Conservation (phyloP, 1,140 invertebrate genomes). For the Dendroctonus ponderosae region DNA sequence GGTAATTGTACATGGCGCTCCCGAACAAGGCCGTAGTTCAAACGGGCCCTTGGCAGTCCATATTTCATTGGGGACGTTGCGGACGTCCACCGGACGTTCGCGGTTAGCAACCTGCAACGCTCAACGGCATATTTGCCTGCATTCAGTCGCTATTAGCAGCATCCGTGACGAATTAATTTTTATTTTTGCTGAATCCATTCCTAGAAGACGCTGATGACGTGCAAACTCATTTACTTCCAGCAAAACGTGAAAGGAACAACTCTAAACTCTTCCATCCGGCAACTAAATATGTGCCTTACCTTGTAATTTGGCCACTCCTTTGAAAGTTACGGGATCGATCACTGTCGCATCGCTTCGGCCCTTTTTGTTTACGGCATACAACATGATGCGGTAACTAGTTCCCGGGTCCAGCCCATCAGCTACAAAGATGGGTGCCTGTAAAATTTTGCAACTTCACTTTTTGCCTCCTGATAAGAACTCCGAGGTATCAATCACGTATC, state of each 20-base stretch:
- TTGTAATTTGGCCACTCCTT: slow-evolving; percentile 72
- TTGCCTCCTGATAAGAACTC: neutral
- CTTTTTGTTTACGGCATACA: slow-evolving; percentile 82
- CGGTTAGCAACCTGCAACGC: slow-evolving; percentile 23
- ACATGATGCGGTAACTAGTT: slow-evolving; percentile 70
- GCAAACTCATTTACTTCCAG: too few species aligned
- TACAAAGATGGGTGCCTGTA: slow-evolving; percentile 63
- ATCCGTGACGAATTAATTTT: neutral
- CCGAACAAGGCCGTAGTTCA: slow-evolving; percentile 16
- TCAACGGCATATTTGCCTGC: slow-evolving; percentile 8
- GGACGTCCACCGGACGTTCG: slow-evolving; percentile 27
- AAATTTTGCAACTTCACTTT: slow-evolving; percentile 27
- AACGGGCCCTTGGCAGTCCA: slow-evolving; percentile 21
- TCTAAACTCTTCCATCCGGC: too few species aligned
- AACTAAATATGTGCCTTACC: slow-evolving; percentile 48
- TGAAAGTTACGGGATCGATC: slow-evolving; percentile 79
- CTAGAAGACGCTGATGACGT: too few species aligned
- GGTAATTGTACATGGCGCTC: slow-evolving; percentile 23
- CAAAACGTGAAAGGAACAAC: too few species aligned
- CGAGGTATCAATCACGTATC: neutral
- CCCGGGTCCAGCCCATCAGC: slow-evolving; percentile 76
- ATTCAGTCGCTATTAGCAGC: slow-evolving; percentile 27
- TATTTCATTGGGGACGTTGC: slow-evolving; percentile 28
- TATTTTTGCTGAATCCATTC: too few species aligned
- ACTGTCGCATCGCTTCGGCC: slow-evolving; percentile 77